Evolutionary conservation across 2,797 vertebrate species (phyloP).

Genomic region (Uromys caudimaculatus): DNA sequence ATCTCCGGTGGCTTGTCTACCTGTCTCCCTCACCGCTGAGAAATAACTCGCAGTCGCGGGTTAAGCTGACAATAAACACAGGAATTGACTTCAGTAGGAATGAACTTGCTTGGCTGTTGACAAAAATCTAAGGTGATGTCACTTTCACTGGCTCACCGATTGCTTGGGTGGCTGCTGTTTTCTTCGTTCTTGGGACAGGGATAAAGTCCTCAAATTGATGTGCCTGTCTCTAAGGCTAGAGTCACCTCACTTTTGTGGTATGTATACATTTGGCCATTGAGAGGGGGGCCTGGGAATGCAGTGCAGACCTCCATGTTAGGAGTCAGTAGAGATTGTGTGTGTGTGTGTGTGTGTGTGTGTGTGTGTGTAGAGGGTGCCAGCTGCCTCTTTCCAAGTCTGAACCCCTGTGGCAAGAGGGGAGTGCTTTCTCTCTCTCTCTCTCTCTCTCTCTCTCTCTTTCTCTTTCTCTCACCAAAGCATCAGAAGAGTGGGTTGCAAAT

Average conservation of each 20-base stretch:
- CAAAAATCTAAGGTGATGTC: conserved; percentile 74
- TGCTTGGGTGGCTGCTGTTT: not conserved
- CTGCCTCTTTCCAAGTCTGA: not conserved
- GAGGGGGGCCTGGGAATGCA: not conserved
- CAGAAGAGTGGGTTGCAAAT: not conserved
- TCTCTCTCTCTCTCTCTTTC: not conserved
- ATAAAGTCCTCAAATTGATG: not conserved
- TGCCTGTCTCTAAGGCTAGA: not conserved
- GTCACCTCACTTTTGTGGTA: not conserved
- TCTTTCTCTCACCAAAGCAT: not conserved
- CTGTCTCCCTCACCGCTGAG: conserved; percentile 58
- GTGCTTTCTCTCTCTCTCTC: not conserved
- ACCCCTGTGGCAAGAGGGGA: not conserved
- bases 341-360: not conserved
- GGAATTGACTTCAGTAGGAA: conserved; percentile 57
- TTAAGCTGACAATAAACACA: conserved; percentile 55
- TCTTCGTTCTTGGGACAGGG: not conserved
- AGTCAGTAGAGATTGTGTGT: not conserved
- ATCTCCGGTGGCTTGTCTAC: conserved; percentile 66
- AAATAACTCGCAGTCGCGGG: not conserved
- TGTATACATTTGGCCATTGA: not conserved
- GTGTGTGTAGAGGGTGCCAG: not conserved
- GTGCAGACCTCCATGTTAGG: not conserved
- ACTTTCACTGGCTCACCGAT: not conserved
- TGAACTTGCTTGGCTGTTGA: conserved; percentile 73